Percentiles rank a stretch among this genome's conserved stretches.
phyloP scores from a whole-genome alignment of 2,888 invertebrate genomes.

The Caenorhabditis doughertyi region DNA sequence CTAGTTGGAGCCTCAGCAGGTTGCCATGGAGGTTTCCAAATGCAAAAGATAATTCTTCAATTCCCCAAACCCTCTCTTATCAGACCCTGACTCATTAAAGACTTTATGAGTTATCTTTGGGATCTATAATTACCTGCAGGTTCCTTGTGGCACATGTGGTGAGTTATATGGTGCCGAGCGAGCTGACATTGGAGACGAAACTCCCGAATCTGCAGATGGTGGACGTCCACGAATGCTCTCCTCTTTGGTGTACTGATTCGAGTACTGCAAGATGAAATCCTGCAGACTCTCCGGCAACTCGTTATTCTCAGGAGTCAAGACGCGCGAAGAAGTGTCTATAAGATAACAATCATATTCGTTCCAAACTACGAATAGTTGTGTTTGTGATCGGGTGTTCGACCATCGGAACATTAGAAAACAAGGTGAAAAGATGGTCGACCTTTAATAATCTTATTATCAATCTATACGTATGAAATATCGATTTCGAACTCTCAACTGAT shows the following conservation, averaged over 20 bases:
- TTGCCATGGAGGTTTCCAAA: neutral
- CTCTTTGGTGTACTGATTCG: slow-evolving; percentile 72
- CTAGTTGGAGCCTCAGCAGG: neutral
- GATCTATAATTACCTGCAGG: slow-evolving; percentile 50
- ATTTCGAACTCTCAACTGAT: neutral
- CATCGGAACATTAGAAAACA: slow-evolving; percentile 19
- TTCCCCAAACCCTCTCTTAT: neutral
- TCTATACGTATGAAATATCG: neutral
- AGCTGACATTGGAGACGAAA: slow-evolving; percentile 81
- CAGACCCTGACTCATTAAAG: neutral
- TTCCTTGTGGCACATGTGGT: slow-evolving; percentile 77
- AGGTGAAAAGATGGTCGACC: too few relatives aligned
- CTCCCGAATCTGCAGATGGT: slow-evolving; percentile 74
- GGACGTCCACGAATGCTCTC: slow-evolving; percentile 65
- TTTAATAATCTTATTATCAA: too few relatives aligned
- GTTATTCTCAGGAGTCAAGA: slow-evolving; percentile 52
- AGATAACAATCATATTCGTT: slow-evolving; percentile 2
- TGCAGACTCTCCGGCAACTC: slow-evolving; percentile 81
- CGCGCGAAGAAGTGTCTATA: slow-evolving; percentile 45
- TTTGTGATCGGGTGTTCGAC: neutral
- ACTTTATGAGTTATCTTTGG: neutral
- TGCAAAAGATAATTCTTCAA: neutral
- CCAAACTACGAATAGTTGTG: too few relatives aligned
- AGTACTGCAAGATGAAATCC: slow-evolving; percentile 82
- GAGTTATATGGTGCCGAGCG: slow-evolving; percentile 77